phyloP scores from a whole-genome alignment of 2,888 invertebrate species.

The Caenorhabditis sulstoni region DNA sequence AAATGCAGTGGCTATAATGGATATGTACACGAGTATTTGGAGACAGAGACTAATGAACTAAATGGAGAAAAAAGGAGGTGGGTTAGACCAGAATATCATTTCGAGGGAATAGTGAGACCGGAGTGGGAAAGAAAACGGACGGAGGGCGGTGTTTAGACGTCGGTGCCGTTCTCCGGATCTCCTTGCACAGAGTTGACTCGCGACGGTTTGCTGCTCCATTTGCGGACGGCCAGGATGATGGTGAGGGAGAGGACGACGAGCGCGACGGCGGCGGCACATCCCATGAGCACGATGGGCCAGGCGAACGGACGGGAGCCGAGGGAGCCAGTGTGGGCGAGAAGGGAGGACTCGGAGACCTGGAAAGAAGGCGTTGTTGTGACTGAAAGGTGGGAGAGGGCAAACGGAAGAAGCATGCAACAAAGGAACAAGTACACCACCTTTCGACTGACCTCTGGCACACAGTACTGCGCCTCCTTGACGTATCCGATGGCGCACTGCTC shows the following conservation, averaged over 20 bases:
- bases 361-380: neutral
- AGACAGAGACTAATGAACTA: conserved; percentile 3
- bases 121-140: neutral
- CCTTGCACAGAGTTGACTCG: conserved; percentile 67
- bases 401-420: conserved; percentile 11
- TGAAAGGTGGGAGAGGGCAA: too few species aligned
- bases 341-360: conserved; percentile 64
- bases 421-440: conserved; percentile 45
- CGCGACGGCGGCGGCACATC: conserved; percentile 62
- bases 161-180: conserved; percentile 66
- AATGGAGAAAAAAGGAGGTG: conserved; percentile 1
- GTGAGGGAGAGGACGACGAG: conserved; percentile 57
- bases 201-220: conserved; percentile 70
- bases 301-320: conserved; percentile 62
- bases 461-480: conserved; percentile 59
- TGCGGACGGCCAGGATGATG: conserved; percentile 61
- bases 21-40: conserved; percentile 26
- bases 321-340: conserved; percentile 63
- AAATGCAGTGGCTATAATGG: conserved; percentile 29
- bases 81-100: conserved; percentile 38
- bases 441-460: conserved; percentile 66
- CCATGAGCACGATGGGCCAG: conserved; percentile 66
- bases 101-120: conserved; percentile 42
- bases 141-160: conserved; percentile 58
- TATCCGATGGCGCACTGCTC: conserved; percentile 65